A percentile compares a stretch with the other conserved stretches of the same genome.
phyloP scores from a whole-genome alignment of 2,113 vertebrate species.

The Petroica traversi region DNA sequence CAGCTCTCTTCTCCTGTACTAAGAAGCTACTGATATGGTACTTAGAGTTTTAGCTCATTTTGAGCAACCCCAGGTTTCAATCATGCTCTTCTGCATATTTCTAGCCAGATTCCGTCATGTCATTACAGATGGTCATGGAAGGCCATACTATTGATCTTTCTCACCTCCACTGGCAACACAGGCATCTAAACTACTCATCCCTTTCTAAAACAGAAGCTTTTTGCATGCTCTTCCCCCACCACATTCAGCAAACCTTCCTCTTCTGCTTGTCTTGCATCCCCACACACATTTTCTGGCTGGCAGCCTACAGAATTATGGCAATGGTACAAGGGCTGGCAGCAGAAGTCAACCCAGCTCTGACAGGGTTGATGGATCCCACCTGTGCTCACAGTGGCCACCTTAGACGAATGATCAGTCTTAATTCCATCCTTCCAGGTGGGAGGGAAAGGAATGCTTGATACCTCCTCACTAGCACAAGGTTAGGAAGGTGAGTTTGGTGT shows the following conservation, averaged over 20 bases:
- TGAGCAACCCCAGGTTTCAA: not conserved
- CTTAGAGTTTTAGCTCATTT: not conserved
- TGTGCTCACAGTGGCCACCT: not conserved
- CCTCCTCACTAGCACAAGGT: not conserved
- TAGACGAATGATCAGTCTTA: not conserved
- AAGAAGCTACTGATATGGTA: not conserved
- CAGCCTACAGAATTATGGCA: not conserved
- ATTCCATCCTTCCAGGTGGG: not conserved
- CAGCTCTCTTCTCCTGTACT: not conserved
- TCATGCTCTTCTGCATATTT: not conserved
- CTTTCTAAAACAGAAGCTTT: not conserved
- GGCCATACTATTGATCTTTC: not conserved
- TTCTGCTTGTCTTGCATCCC: not conserved
- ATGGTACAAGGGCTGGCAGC: not conserved
- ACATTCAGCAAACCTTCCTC: not conserved
- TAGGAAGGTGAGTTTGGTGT: not conserved
- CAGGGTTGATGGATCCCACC: not conserved
- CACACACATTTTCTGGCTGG: not conserved
- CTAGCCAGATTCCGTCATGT: not conserved
- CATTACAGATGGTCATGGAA: not conserved
- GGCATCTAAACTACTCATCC: not conserved
- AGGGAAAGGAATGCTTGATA: not conserved
- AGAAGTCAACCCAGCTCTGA: not conserved
- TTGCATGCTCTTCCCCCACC: not conserved
- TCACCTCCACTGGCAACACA: rapidly evolving